These are phyloP conservation scores for Todiramphus chloris DNA, from an alignment of 2,113 vertebrate species.

Conservation along the genomic window DNA sequence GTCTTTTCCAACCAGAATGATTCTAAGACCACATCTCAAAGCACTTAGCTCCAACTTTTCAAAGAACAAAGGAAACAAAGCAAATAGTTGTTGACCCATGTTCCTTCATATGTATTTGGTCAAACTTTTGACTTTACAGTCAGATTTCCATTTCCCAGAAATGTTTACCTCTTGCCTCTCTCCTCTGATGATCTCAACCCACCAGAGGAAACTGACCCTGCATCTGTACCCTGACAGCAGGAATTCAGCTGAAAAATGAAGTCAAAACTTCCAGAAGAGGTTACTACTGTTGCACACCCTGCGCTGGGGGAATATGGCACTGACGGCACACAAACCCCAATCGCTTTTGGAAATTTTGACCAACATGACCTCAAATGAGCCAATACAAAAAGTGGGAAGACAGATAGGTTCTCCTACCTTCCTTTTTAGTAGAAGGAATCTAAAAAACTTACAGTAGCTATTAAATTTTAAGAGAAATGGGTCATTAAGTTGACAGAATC, in stretches of 20 bases:
- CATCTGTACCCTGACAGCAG: neutral
- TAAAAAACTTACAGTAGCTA: neutral
- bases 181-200: neutral
- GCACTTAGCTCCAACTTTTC: neutral
- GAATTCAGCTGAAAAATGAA: neutral
- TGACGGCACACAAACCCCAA: neutral
- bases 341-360: neutral
- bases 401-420: neutral
- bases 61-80: neutral
- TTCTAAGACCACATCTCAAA: neutral
- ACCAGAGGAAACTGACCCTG: neutral
- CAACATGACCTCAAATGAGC: neutral
- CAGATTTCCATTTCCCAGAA: neutral
- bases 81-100: neutral
- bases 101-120: neutral
- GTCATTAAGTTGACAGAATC: neutral
- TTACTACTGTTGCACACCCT: neutral
- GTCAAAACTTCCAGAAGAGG: neutral
- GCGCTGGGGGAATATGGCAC: fast-evolving
- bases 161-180: neutral
- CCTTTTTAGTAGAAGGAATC: neutral
- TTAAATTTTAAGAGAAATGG: neutral
- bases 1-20: neutral
- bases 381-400: neutral
- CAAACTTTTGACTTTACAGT: neutral